These are phyloP conservation scores for Drosophila bipectinata DNA, from an alignment of 1,140 invertebrate genomes.

Conservation along the genomic window DNA sequence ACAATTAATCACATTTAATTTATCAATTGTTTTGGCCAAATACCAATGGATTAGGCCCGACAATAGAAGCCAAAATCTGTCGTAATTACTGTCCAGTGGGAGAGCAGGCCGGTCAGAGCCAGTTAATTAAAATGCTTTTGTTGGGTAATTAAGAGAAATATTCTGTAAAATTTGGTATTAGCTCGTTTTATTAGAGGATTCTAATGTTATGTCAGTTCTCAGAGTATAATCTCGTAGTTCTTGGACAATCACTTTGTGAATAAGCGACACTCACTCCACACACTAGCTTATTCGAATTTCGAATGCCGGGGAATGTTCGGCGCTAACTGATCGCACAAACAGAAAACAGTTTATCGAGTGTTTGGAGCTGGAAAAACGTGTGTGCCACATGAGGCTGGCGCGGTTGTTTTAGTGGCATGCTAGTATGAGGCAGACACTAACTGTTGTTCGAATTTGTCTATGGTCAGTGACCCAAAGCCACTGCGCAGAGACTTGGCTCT, in stretches of 20 bases:
- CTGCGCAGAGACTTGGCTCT: neutral
- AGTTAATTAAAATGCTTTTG: conserved; percentile 34
- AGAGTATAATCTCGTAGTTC: neutral
- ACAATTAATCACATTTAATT: conserved; percentile 48
- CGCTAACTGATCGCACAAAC: conserved; percentile 47
- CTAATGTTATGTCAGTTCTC: too few species aligned
- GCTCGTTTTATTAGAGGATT: too few species aligned
- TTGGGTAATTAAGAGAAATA: neutral
- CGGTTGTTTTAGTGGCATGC: conserved; percentile 10
- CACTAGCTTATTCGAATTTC: conserved; percentile 24
- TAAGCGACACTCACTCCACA: conserved; percentile 1
- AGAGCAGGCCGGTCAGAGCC: conserved; percentile 2
- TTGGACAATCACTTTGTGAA: neutral
- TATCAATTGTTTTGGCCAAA: conserved; percentile 36
- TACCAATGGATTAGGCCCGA: conserved; percentile 22
- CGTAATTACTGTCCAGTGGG: conserved; percentile 15
- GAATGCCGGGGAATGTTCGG: conserved; percentile 24
- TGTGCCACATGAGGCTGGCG: conserved; percentile 31
- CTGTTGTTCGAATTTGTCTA: conserved; percentile 74
- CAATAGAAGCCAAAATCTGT: conserved; percentile 28
- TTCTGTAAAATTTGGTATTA: too few species aligned
- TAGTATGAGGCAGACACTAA: conserved; percentile 32
- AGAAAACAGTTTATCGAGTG: conserved; percentile 33
- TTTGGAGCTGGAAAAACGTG: conserved; percentile 51
- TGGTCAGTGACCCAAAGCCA: conserved; percentile 70